Conservation (phyloP, 1,140 invertebrate genomes). For the Helicoverpa zea region DNA sequence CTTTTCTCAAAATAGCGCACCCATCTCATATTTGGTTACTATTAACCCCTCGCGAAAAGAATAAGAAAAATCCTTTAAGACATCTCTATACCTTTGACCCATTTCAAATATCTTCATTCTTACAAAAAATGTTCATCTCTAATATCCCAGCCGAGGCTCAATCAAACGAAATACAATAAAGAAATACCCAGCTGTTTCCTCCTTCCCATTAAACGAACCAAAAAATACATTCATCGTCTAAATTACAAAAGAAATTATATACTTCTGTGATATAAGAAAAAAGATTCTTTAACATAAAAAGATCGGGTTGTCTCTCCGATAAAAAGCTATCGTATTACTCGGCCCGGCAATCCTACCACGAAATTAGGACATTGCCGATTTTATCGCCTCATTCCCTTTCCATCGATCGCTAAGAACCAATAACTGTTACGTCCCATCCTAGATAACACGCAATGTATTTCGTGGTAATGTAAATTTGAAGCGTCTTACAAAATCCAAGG, state of each 20-base stretch:
- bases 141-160: neutral
- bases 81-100: neutral
- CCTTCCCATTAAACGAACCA: slow-evolving; percentile 28
- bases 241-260: slow-evolving; percentile 46
- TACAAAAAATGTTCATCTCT: neutral
- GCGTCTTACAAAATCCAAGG: slow-evolving; percentile 4
- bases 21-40: too few relatives aligned
- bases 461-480: neutral
- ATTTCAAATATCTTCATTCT: slow-evolving; percentile 2
- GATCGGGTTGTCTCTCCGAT: slow-evolving; percentile 25
- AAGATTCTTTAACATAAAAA: slow-evolving; percentile 39
- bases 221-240: slow-evolving; percentile 35
- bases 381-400: neutral
- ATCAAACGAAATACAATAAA: slow-evolving; percentile 32
- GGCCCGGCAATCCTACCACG: slow-evolving; percentile 4
- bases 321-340: slow-evolving; percentile 34
- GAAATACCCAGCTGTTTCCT: slow-evolving; percentile 27
- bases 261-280: slow-evolving; percentile 38
- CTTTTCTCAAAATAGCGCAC: too few relatives aligned
- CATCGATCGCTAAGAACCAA: neutral
- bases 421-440: neutral
- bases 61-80: too few relatives aligned
- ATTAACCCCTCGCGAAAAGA: too few relatives aligned
- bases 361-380: slow-evolving; percentile 3
- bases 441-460: slow-evolving; percentile 18